Base-by-base conservation (phyloP, 2,888 invertebrate genomes). In the Anarsia innoxiella region DNA sequence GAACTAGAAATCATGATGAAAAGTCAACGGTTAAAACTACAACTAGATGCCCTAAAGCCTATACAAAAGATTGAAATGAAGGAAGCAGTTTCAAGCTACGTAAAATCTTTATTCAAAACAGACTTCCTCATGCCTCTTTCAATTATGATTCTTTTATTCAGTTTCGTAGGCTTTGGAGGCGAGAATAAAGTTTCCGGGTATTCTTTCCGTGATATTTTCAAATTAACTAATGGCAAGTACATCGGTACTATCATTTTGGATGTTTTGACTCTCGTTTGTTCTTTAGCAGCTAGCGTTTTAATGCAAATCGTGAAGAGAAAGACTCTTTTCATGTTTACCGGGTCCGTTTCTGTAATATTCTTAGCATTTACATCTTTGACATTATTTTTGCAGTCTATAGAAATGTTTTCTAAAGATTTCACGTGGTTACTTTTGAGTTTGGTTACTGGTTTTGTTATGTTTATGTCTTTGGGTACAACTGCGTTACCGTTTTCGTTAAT, bases 401-500 rank as follows among this genome's bases (percentile, higher is more conserved):
- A 49, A 31, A 31, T 48, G 30, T 41, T 53, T 39, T 47, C 52
- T 4, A 44, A 37, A 11, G 52, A 55, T 12, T 51, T 48, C 31
- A 32, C 45, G 3, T 55, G 55, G 55, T 25, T 53, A 10, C 48
- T 46, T 25, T 37, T 53, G 13, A 42, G 42, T 30, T 36, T 45
- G 5, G 45, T 50, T 1, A 53, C 53, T 6, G 52, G 50, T 3
- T 48, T 53, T 39, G 43, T 45, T 1, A 52, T 55, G 48, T 53
- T 55, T 19, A 49, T 56, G 53, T 53, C 52, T 12, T 43, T 55
- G 12, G 55, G 55, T 11, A 55, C 55, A 12, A 41, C 45, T 4
- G 51, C 53, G 10, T 42, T 55, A 10, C 55, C 53, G 1, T 49
- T 52, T 37, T 49, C 53, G 1, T 32, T 55, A 9, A 35, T 55